phyloP scores from a whole-genome alignment of 2,113 vertebrate genomes.

The Dasypus novemcinctus region DNA sequence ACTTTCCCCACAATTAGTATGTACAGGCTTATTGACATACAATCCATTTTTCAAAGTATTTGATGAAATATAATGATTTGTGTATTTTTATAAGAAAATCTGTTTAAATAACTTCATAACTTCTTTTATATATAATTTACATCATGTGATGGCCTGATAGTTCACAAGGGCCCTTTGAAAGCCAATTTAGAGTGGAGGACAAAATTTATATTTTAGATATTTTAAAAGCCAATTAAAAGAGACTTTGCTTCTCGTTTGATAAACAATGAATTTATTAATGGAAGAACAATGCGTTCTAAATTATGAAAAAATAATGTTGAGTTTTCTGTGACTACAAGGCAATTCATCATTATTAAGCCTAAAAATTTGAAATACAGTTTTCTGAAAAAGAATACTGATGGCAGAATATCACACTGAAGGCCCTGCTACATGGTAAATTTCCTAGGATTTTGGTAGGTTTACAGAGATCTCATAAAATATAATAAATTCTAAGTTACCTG shows the following conservation, averaged over 20 bases:
- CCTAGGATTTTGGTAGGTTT: background rate
- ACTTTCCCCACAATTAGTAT: background rate
- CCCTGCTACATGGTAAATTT: background rate
- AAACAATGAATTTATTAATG: slow-evolving; percentile 47
- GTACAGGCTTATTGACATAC: background rate
- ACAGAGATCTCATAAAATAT: slow-evolving; percentile 4
- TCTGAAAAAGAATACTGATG: slow-evolving; percentile 42
- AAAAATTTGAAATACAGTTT: slow-evolving; percentile 39
- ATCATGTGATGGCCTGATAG: background rate
- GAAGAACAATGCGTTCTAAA: background rate
- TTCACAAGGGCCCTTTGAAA: background rate
- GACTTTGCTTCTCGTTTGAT: background rate
- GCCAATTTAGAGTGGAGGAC: background rate
- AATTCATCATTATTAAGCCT: background rate
- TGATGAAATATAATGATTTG: slow-evolving; percentile 27
- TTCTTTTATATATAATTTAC: slow-evolving; percentile 41
- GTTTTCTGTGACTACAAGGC: background rate
- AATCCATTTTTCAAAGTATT: slow-evolving; percentile 8
- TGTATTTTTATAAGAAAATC: background rate
- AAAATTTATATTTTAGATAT: slow-evolving; percentile 26
- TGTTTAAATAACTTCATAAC: slow-evolving; percentile 28
- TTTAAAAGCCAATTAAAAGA: background rate
- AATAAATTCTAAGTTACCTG: slow-evolving; percentile 52
- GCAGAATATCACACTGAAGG: background rate
- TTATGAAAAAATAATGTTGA: slow-evolving; percentile 28